Evolutionary conservation across 2,113 vertebrate genomes (phyloP).

Genomic region (Peromyscus leucopus): DNA sequence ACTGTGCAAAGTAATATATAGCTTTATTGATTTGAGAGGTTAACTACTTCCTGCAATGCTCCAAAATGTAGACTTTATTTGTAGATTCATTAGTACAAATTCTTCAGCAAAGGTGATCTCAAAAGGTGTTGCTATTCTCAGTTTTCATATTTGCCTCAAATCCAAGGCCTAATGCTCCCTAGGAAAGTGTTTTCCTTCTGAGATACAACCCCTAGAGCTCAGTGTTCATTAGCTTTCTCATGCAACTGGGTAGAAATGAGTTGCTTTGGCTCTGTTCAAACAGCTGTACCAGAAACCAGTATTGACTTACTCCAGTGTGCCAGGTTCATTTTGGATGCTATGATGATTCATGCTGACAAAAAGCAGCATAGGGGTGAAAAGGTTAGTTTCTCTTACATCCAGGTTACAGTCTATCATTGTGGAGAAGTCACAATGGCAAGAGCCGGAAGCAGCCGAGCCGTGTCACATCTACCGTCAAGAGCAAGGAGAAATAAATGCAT

Average conservation of each 20-base stretch:
- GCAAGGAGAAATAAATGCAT: not conserved
- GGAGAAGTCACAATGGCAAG: not conserved
- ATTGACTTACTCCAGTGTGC: not conserved
- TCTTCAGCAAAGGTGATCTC: slow-evolving; percentile 13
- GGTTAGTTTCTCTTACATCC: no score
- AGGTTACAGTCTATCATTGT: not conserved
- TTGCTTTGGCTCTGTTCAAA: not conserved
- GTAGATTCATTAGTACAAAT: not conserved
- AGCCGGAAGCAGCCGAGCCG: no score
- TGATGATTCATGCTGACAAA: not conserved
- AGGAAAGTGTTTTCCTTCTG: not conserved
- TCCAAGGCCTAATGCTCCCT: not conserved
- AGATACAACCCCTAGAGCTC: not conserved
- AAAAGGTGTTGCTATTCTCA: not conserved
- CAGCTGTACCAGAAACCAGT: not conserved
- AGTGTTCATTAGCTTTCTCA: not conserved
- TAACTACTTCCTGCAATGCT: not conserved
- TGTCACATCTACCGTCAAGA: not conserved
- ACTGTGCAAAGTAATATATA: not conserved
- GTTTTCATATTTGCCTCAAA: not conserved
- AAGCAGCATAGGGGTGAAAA: not conserved
- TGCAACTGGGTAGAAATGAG: not conserved
- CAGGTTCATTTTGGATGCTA: not conserved
- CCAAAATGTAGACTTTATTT: not conserved
- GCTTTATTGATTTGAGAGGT: not conserved